Conservation (phyloP, 2,888 invertebrate species). For the Scelioninae gen. 1 region DNA sequence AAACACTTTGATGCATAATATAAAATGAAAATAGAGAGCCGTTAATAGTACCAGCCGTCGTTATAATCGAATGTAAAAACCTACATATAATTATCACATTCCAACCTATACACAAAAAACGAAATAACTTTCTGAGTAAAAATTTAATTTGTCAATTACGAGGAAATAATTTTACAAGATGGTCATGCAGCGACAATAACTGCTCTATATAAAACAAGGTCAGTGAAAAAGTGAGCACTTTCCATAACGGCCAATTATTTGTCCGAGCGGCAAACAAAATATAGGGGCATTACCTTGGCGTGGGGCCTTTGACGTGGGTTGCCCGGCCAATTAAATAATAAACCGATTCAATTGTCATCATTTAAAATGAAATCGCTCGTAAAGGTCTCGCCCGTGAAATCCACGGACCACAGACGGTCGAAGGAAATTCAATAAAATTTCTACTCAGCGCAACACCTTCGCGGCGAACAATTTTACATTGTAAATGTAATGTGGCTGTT, state of each 20-base stretch:
- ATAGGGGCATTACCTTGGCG: not conserved
- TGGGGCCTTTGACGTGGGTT: constrained; percentile 3
- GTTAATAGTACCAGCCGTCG: constrained; percentile 23
- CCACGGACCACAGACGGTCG: not conserved
- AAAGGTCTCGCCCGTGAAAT: constrained; percentile 5
- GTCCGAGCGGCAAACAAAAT: constrained; percentile 11
- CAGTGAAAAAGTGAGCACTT: constrained; percentile 18
- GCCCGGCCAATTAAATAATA: constrained; percentile 47
- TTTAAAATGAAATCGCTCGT: constrained; percentile 1
- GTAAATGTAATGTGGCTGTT: constrained; percentile 39
- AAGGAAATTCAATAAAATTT: constrained; percentile 51
- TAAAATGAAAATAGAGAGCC: constrained; percentile 27
- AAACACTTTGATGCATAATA: constrained; percentile 23
- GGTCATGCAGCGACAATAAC: constrained; percentile 28
- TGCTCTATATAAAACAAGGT: constrained; percentile 36
- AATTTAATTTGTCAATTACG: constrained; percentile 57
- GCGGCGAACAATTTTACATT: constrained; percentile 41
- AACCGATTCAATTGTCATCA: constrained; percentile 42
- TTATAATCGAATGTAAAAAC: constrained; percentile 33
- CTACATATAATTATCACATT: constrained; percentile 32
- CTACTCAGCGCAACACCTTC: not conserved
- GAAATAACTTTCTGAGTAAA: constrained; percentile 36
- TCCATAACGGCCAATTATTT: constrained; percentile 12
- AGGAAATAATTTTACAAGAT: constrained; percentile 35
- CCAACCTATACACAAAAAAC: constrained; percentile 18